phyloP scores from a whole-genome alignment of 2,113 vertebrate genomes.

The Periophthalmodon schlosseri region DNA sequence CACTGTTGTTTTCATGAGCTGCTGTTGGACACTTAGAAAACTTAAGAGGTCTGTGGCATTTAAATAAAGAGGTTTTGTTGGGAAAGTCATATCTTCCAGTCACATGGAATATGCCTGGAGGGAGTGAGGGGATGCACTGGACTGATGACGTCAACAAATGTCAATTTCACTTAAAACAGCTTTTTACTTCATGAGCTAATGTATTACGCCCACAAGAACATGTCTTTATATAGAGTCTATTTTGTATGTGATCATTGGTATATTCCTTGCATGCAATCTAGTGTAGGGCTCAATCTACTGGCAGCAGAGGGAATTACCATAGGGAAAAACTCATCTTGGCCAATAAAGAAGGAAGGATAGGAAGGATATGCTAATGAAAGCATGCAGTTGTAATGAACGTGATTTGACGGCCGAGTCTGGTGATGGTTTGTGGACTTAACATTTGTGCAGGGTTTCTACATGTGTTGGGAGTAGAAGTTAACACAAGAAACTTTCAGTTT shows the following conservation, averaged over 20 bases:
- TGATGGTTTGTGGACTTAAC: too few species aligned
- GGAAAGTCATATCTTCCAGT: slow-evolving; percentile 75
- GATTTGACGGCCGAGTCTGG: too few species aligned
- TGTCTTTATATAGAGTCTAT: background rate
- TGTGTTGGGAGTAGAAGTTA: too few species aligned
- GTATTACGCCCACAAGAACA: background rate
- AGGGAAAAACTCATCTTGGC: too few species aligned
- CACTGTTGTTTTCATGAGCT: slow-evolving; percentile 29
- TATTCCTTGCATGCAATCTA: background rate
- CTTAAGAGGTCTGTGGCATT: slow-evolving; percentile 62
- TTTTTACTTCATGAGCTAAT: background rate
- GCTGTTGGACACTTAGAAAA: slow-evolving; percentile 40
- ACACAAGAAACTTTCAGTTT: too few species aligned
- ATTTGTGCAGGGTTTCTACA: too few species aligned
- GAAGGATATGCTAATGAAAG: too few species aligned
- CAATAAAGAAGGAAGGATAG: too few species aligned
- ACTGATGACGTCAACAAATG: slow-evolving; percentile 35
- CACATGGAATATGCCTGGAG: slow-evolving; percentile 60
- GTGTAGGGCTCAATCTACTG: too few species aligned
- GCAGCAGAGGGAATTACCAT: too few species aligned
- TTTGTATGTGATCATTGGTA: background rate
- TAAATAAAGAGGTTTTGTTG: slow-evolving; percentile 74
- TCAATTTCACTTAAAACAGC: slow-evolving; percentile 3
- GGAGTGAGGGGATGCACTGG: slow-evolving; percentile 43
- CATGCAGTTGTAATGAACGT: too few species aligned